These are phyloP conservation scores for Sitophilus oryzae DNA, from an alignment of 1,140 invertebrate species.

Conservation along the genomic window DNA sequence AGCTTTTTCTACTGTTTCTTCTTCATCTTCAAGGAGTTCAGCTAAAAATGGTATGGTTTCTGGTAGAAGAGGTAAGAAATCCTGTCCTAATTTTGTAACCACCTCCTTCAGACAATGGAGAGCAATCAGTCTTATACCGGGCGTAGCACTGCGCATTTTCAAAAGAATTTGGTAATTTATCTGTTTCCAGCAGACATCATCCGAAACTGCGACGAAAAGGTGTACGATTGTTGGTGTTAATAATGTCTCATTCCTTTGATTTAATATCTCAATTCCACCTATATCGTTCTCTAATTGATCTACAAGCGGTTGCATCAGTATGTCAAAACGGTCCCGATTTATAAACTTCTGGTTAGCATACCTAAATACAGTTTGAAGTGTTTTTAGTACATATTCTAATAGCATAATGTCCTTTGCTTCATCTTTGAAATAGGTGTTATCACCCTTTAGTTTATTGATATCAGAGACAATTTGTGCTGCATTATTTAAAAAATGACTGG, in stretches of 20 bases:
- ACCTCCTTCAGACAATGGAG: conserved; percentile 63
- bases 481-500: conserved; percentile 76
- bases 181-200: conserved; percentile 82
- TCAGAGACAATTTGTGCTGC: conserved; percentile 62
- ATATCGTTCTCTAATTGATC: conserved; percentile 82
- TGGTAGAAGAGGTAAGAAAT: conserved; percentile 71
- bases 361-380: conserved; percentile 65
- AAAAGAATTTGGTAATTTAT: conserved; percentile 84
- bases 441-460: conserved; percentile 51
- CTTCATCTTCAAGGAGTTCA: conserved; percentile 79
- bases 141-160: conserved; percentile 72
- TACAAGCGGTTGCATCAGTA: conserved; percentile 76
- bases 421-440: conserved; percentile 48
- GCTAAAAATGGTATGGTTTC: conserved; percentile 80
- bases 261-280: conserved; percentile 55
- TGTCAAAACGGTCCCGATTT: conserved; percentile 77
- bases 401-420: conserved; percentile 52
- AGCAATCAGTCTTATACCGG: conserved; percentile 55
- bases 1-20: conserved; percentile 66
- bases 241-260: conserved; percentile 54
- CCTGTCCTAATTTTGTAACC: conserved; percentile 71
- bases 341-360: conserved; percentile 79
- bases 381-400: conserved; percentile 64
- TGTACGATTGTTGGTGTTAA: conserved; percentile 74
- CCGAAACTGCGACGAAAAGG: conserved; percentile 71